Base-by-base conservation (phyloP, 30 jellyfish, hydroid and myxozoan species). In the Cassiopea andromeda region DNA sequence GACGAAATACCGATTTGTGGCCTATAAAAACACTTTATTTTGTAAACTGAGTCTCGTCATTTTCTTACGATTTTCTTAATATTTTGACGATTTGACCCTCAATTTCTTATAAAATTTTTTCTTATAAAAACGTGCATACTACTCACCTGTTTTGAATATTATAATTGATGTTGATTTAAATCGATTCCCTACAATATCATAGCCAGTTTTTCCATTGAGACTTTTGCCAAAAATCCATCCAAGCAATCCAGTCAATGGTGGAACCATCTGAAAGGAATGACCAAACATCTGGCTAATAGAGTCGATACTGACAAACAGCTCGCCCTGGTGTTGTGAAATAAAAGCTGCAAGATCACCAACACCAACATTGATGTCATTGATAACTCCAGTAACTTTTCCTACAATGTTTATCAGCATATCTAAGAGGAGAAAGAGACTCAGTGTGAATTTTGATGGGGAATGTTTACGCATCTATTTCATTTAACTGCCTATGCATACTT, bases 151-250 rank as follows among this genome's bases (percentile, higher is more conserved):
- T 18, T 90, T 57, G 85, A 90, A 90, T 19, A 67, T 76, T 60
- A 90, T 54, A 17, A 90, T 69, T 1, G 88, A 50, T 1, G 91
- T 83, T 1, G 92, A 71, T 90, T 75, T 90, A 82, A 82, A 90
- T 17, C 90, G 73, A 81, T 90, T 69, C 5, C 97, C 97, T 54
- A 90, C 86, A 50, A 90, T 57, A 4, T 84, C 90, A 46, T 80
- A 68, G 44, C 97, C 97, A 1, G 73, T 44, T 43, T 46, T 58
- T 17, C 75, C 87, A 59, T 54, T 46, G 43, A 58, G 44, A 67
- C 83, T 54, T 44, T 27, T 72, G 12, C 92, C 93, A 48, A 90
- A 90, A 45, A 90, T 50, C 97, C 97, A 90, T 17, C 97, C 93
- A 27, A 90, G 81, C 60, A 90, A 14, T 1, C 92, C 93, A 61